phyloP scores from a whole-genome alignment of 2,888 invertebrate species.

The Eristalinus aeneus region DNA sequence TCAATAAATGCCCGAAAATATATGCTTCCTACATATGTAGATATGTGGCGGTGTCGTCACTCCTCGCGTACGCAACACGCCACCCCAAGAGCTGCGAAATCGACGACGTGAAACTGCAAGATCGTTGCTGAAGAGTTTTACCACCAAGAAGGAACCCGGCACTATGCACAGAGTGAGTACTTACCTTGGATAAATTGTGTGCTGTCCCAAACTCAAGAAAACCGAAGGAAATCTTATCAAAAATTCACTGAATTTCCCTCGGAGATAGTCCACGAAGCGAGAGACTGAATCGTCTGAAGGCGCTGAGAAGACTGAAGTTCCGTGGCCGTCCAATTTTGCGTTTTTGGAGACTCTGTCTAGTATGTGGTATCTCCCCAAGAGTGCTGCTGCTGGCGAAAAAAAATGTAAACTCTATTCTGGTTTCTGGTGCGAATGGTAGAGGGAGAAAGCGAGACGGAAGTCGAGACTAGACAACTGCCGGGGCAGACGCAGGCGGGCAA shows the following conservation, averaged over 20 bases:
- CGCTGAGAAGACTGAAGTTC: slow-evolving; percentile 53
- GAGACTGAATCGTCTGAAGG: slow-evolving; percentile 40
- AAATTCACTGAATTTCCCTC: background rate
- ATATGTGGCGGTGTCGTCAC: background rate
- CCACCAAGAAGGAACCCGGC: background rate
- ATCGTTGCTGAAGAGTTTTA: background rate
- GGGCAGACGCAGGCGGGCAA: background rate
- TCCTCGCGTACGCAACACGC: background rate
- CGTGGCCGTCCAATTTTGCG: slow-evolving; percentile 1
- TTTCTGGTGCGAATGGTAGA: background rate
- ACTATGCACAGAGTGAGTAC: background rate
- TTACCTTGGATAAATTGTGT: slow-evolving; percentile 72
- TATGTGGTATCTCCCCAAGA: background rate
- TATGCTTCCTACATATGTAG: background rate
- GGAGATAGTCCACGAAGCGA: background rate
- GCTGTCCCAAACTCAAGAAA: slow-evolving; percentile 56
- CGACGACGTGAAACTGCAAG: background rate
- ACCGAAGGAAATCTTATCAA: background rate
- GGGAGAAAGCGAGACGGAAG: background rate
- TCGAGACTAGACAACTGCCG: background rate
- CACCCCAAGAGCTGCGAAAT: background rate
- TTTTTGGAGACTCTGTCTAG: slow-evolving; percentile 29
- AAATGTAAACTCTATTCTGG: slow-evolving; percentile 32
- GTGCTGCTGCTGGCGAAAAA: slow-evolving; percentile 24
- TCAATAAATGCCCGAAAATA: background rate